Conservation (phyloP, 2,888 invertebrate species). For the Philhelius pedissequus region DNA sequence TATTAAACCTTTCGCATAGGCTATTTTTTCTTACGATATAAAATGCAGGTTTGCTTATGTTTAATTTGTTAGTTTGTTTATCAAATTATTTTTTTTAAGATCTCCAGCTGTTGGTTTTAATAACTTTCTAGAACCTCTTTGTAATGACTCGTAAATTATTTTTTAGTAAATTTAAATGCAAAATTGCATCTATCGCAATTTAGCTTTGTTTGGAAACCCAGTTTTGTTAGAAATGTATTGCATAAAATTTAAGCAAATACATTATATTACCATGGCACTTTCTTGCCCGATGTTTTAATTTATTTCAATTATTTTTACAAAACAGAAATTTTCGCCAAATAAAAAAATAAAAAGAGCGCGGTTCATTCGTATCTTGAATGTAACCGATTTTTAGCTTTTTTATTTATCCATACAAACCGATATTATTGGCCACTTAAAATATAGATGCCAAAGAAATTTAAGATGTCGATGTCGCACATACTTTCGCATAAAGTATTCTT, state of each 20-base stretch:
- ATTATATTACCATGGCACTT: not conserved
- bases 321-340: not conserved
- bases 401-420: not conserved
- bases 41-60: not conserved
- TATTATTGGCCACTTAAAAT: slow-evolving; percentile 4
- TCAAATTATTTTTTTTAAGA: not conserved
- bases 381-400: not conserved
- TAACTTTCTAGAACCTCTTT: not conserved
- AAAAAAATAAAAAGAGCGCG: not conserved
- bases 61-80: not conserved
- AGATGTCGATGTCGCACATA: slow-evolving; percentile 49
- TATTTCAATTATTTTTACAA: not conserved
- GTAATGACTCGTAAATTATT: not conserved
- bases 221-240: not conserved
- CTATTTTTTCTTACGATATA: not conserved
- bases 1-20: not conserved
- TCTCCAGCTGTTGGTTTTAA: not conserved
- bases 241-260: not conserved
- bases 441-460: slow-evolving; percentile 1
- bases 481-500: slow-evolving; percentile 20
- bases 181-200: not conserved
- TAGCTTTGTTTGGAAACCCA: not conserved
- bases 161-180: not conserved
- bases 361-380: not conserved
- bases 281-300: not conserved